A percentile compares a stretch with the other conserved stretches of the same genome.
These are phyloP conservation scores for Smutsia temminckii DNA, from an alignment of 2,797 vertebrate genomes.

Conservation along the genomic window DNA sequence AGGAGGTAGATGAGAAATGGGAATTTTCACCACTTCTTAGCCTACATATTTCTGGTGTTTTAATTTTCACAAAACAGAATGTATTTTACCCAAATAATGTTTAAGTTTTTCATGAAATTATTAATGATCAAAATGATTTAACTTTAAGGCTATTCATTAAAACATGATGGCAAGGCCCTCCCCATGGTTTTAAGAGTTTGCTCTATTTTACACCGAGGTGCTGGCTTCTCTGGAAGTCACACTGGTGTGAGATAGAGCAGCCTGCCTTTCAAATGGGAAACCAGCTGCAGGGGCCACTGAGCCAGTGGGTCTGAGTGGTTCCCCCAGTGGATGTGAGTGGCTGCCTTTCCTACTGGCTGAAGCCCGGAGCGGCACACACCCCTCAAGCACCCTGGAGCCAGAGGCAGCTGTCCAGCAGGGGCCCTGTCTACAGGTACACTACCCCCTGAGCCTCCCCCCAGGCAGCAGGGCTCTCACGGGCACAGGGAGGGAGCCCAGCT, in stretches of 20 bases:
- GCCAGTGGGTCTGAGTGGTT: too few species aligned
- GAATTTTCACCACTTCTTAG: not conserved
- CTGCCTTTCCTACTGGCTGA: too few species aligned
- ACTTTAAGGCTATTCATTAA: not conserved
- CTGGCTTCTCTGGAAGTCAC: rapidly evolving
- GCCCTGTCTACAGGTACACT: not conserved
- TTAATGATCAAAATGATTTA: not conserved
- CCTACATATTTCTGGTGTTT: not conserved
- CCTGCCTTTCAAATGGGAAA: not conserved
- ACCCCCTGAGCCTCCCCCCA: not conserved
- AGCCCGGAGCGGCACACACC: rapidly evolving
- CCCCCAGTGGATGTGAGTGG: rapidly evolving
- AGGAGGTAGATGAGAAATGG: not conserved
- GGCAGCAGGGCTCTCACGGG: not conserved
- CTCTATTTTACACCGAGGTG: not conserved
- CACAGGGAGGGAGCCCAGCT: too few species aligned
- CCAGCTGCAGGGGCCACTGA: not conserved
- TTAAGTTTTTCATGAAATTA: not conserved
- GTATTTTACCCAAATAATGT: not conserved
- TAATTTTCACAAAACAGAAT: not conserved
- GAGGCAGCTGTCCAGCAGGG: not conserved
- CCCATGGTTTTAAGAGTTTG: not conserved
- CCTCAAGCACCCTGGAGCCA: rapidly evolving
- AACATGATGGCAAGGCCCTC: not conserved
- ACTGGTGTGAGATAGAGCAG: not conserved